Percentiles rank a stretch among this genome's conserved stretches.
Evolutionary conservation across 2,888 invertebrate species (phyloP).

Genomic region (Apomyelois bistriatella): DNA sequence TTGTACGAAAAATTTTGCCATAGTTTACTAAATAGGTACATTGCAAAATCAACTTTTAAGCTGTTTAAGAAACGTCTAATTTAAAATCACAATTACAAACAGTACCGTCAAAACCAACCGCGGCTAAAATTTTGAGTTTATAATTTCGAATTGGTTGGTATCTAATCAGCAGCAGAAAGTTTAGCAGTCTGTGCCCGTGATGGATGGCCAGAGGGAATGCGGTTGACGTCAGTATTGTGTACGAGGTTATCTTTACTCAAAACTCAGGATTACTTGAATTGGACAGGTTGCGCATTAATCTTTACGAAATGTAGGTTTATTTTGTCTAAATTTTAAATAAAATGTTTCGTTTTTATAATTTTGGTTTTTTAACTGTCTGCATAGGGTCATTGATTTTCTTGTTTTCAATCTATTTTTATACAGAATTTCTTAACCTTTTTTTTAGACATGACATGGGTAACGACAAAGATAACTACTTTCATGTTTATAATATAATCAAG

Average conservation of each 20-base stretch:
- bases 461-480: too few relatives aligned
- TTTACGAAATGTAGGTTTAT: conserved; percentile 1
- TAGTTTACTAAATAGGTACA: too few relatives aligned
- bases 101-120: not conserved
- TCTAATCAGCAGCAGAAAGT: conserved; percentile 20
- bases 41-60: too few relatives aligned
- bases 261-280: conserved; percentile 9
- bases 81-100: too few relatives aligned
- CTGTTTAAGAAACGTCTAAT: too few relatives aligned
- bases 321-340: not conserved
- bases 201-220: conserved; percentile 21
- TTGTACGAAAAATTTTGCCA: too few relatives aligned
- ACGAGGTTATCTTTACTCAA: conserved; percentile 11
- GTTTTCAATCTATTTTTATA: too few relatives aligned
- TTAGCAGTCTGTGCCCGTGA: conserved; percentile 14
- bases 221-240: conserved; percentile 17
- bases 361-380: too few relatives aligned
- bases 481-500: too few relatives aligned
- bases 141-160: conserved; percentile 20
- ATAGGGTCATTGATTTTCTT: too few relatives aligned
- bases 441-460: too few relatives aligned
- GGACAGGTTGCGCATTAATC: conserved; percentile 15
- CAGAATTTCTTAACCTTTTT: too few relatives aligned
- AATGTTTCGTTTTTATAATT: not conserved
- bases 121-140: conserved; percentile 13